These are phyloP conservation scores for Tetanocera ferruginea DNA, from an alignment of 2,888 invertebrate species.

Conservation along the genomic window DNA sequence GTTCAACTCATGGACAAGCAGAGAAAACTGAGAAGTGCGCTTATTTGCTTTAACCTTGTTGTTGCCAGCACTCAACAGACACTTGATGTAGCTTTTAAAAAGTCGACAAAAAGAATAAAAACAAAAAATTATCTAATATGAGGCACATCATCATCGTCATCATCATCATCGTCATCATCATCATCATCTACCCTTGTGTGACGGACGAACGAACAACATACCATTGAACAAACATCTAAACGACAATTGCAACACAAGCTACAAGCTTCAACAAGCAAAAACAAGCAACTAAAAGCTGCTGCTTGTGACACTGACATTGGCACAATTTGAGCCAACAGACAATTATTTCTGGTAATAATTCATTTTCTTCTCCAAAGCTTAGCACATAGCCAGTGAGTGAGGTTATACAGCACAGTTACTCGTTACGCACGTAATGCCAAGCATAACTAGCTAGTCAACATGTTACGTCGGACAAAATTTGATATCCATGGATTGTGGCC, in stretches of 20 bases:
- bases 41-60: too few relatives aligned
- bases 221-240: neutral
- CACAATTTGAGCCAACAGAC: neutral
- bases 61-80: too few relatives aligned
- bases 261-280: too few relatives aligned
- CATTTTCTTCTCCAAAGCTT: neutral
- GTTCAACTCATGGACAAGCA: too few relatives aligned
- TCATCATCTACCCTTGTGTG: neutral
- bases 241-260: neutral
- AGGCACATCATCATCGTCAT: too few relatives aligned
- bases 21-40: too few relatives aligned
- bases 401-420: neutral
- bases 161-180: too few relatives aligned
- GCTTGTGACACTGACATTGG: constrained; percentile 15
- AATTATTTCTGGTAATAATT: constrained; percentile 16
- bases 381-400: neutral
- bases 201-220: neutral
- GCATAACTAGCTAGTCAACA: neutral
- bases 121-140: too few relatives aligned
- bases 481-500: too few relatives aligned
- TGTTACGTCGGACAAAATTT: neutral
- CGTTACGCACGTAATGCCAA: neutral
- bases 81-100: neutral
- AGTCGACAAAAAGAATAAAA: neutral
- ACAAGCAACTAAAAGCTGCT: neutral